These are phyloP conservation scores for Alsophila aescularia DNA, from an alignment of 2,888 invertebrate species.

Conservation along the genomic window DNA sequence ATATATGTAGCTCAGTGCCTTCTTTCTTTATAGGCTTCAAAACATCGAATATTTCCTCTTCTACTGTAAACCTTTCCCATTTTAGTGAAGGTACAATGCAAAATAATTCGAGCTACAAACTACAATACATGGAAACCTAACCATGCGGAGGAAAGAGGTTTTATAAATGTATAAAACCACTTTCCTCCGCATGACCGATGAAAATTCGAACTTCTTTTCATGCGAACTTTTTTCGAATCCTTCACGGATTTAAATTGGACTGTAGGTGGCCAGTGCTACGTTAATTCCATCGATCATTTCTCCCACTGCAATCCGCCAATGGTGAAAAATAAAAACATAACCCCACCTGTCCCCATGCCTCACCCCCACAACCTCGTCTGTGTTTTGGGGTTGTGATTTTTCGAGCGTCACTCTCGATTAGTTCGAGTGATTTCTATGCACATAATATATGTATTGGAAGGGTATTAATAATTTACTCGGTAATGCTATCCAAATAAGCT, in stretches of 20 bases:
- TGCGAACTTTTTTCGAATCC: slow-evolving; percentile 23
- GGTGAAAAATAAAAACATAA: slow-evolving; percentile 80
- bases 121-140: slow-evolving; percentile 1
- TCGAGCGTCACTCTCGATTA: slow-evolving; percentile 74
- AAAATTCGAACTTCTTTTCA: slow-evolving; percentile 19
- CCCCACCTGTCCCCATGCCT: slow-evolving; percentile 63
- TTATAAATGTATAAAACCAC: slow-evolving; percentile 14
- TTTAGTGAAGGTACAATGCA: too few relatives aligned
- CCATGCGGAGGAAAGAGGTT: too few relatives aligned
- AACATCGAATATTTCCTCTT: too few relatives aligned
- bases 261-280: slow-evolving; percentile 70
- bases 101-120: not conserved
- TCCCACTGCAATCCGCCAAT: slow-evolving; percentile 82
- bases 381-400: slow-evolving; percentile 74
- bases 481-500: slow-evolving; percentile 18
- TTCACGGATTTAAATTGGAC: slow-evolving; percentile 60
- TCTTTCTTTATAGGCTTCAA: too few relatives aligned
- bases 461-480: slow-evolving; percentile 40
- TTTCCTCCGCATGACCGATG: slow-evolving; percentile 13
- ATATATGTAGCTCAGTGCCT: too few relatives aligned
- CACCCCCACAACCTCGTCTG: slow-evolving; percentile 49
- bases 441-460: slow-evolving; percentile 30
- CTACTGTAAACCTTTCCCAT: too few relatives aligned
- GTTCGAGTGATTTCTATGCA: slow-evolving; percentile 32
- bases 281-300: slow-evolving; percentile 84